A percentile compares a stretch with the other conserved stretches of the same genome.
Conservation (phyloP, 2,888 invertebrate genomes). For the Caenorhabditis uteleia region DNA sequence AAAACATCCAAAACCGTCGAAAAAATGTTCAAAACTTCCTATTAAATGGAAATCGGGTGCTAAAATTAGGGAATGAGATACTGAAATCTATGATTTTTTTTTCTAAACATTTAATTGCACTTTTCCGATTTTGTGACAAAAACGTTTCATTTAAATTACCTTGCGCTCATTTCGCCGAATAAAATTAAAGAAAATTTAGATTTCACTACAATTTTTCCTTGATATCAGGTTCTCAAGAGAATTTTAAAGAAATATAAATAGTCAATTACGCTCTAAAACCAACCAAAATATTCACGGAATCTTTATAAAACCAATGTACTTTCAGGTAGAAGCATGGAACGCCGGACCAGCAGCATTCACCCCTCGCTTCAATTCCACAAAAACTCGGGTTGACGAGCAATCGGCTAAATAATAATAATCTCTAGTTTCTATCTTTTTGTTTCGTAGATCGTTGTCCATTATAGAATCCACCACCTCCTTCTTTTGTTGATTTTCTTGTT, state of each 20-base stretch:
- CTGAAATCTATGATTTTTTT: too few relatives aligned
- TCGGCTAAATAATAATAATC: conserved; percentile 5
- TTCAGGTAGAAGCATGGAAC: conserved; percentile 64
- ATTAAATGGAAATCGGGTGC: too few relatives aligned
- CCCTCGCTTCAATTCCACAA: conserved; percentile 46
- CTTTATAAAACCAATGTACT: background rate
- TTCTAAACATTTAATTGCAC: too few relatives aligned
- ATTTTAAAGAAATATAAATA: conserved; percentile 3
- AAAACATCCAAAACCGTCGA: too few relatives aligned
- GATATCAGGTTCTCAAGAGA: too few relatives aligned
- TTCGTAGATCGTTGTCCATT: background rate
- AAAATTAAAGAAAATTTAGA: too few relatives aligned
- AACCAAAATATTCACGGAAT: background rate
- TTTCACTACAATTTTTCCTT: background rate
- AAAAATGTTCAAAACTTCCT: too few relatives aligned
- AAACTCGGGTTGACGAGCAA: conserved; percentile 32
- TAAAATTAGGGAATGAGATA: too few relatives aligned
- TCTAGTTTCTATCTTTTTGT: background rate
- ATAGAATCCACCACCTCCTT: background rate
- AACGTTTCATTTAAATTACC: too few relatives aligned
- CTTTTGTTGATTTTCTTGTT: background rate
- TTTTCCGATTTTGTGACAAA: too few relatives aligned
- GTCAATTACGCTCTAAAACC: too few relatives aligned
- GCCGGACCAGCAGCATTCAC: conserved; percentile 55
- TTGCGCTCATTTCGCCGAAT: too few relatives aligned